phyloP scores from a whole-genome alignment of 2,797 vertebrate species.

The Lagorchestes hirsutus region DNA sequence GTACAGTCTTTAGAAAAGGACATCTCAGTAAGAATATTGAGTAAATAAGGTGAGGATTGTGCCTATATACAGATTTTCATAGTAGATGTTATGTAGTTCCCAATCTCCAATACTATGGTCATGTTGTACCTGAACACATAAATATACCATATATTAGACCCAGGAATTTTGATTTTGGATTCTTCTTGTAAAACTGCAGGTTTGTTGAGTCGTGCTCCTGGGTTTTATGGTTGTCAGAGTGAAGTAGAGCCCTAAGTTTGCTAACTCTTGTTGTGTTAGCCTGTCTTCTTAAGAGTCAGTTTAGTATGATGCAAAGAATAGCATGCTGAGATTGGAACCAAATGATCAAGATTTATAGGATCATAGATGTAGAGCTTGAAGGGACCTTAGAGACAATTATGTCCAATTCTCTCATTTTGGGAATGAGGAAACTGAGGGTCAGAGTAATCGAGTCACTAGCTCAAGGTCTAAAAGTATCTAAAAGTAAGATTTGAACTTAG shows the following conservation, averaged over 20 bases:
- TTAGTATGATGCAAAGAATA: neutral
- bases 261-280: neutral
- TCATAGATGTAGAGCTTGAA: neutral
- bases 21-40: neutral
- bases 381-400: neutral
- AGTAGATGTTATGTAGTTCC: neutral
- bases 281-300: neutral
- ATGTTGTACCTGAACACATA: neutral
- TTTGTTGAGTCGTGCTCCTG: constrained; percentile 9
- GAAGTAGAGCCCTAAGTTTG: constrained; percentile 43
- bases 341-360: neutral
- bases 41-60: neutral
- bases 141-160: constrained; percentile 19
- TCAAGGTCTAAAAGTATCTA: neutral
- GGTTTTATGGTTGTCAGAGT: neutral
- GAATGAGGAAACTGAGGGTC: neutral
- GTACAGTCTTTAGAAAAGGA: constrained; percentile 26
- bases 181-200: constrained; percentile 56
- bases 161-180: constrained; percentile 27
- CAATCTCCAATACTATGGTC: neutral
- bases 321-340: neutral
- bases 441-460: neutral
- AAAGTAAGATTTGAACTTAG: neutral
- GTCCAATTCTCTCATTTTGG: neutral
- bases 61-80: constrained; percentile 18